Base-by-base conservation (phyloP, 2,113 vertebrate genomes). In the Plestiodon gilberti region DNA sequence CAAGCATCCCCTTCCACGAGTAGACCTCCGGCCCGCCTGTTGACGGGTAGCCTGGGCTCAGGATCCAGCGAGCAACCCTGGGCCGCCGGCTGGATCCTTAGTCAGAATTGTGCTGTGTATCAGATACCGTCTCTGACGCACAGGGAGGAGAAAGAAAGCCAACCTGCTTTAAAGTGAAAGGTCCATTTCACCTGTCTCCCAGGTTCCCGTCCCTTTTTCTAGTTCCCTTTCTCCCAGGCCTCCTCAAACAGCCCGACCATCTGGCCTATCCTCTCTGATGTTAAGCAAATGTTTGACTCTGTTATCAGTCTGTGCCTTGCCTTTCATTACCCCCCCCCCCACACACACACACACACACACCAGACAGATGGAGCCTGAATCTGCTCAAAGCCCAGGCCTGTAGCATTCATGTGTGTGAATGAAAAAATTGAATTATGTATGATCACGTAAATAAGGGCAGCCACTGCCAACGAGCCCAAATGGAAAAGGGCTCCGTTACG, bases 351-450 rank as follows among this genome's bases (percentile, higher is more conserved):
- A n/a, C 65, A 30, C n/a, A 9, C 65, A 15, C 64, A 81, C 57
- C 0, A 33, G 92, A 91, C 95, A 96, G 95, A 94, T 95, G 95
- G 95, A 95, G 91, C 86, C 82, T 94, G 91, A 95, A 90, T 33
- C 0, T 74, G 74, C 92, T 74, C 83, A 0, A 81, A 95, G 89
- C 86, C 90, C 92, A 80, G 48, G 88, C 89, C 90, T 20, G 77
- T 90, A 90, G 93, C 94, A 94, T 94, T 95, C 94, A 95, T 94
- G 94, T 95, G 94, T 94, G 91, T 95, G 93, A 95, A 94, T 93
- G 95, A 43, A 62, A 77, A 94, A 94, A 95, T 93, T 94, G 91
- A 95, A 96, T 96, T 95, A 96, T 96, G 95, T 96, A 96, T 95
- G 91, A 92, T 91, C 94, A 93, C 75, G 90, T 88, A 93, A 95